Conservation (phyloP, 2,113 vertebrate species). For the Sceloporus undulatus region DNA sequence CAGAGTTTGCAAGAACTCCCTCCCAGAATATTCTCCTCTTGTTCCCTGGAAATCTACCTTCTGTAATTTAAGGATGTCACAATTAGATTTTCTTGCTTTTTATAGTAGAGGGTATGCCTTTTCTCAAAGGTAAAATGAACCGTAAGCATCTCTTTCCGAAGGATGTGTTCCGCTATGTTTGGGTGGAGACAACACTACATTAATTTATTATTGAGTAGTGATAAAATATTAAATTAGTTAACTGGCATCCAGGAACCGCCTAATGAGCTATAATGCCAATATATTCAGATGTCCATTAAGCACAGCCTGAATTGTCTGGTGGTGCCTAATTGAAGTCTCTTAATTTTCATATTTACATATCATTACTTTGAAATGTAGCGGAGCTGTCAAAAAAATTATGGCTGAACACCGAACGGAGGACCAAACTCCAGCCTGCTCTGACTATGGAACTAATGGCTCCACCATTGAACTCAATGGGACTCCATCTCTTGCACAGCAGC, state of each 20-base stretch:
- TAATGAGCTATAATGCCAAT: conserved; percentile 58
- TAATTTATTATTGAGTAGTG: conserved; percentile 53
- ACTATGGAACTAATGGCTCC: neutral
- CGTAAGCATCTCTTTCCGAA: neutral
- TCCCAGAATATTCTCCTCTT: too few relatives aligned
- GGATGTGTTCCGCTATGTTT: neutral
- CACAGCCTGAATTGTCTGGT: conserved; percentile 33
- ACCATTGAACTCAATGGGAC: neutral
- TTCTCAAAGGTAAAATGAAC: neutral
- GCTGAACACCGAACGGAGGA: conserved; percentile 4
- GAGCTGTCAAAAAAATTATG: conserved; percentile 35
- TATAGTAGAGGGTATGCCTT: neutral
- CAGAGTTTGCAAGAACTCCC: too few relatives aligned
- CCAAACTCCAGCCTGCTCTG: neutral
- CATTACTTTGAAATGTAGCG: conserved; percentile 44
- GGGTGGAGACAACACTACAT: neutral
- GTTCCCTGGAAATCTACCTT: too few relatives aligned
- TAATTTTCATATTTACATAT: conserved; percentile 60
- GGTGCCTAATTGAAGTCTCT: conserved; percentile 54
- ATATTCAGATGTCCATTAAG: conserved; percentile 60
- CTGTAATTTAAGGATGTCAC: too few relatives aligned
- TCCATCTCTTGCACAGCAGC: too few relatives aligned
- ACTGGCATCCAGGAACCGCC: conserved; percentile 60
- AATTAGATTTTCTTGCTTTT: neutral
- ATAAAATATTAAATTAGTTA: conserved; percentile 61